Percentiles rank a stretch among this genome's conserved stretches.
These are phyloP conservation scores for Trichonephila clavipes DNA, from an alignment of 1,140 invertebrate species.

Conservation along the genomic window DNA sequence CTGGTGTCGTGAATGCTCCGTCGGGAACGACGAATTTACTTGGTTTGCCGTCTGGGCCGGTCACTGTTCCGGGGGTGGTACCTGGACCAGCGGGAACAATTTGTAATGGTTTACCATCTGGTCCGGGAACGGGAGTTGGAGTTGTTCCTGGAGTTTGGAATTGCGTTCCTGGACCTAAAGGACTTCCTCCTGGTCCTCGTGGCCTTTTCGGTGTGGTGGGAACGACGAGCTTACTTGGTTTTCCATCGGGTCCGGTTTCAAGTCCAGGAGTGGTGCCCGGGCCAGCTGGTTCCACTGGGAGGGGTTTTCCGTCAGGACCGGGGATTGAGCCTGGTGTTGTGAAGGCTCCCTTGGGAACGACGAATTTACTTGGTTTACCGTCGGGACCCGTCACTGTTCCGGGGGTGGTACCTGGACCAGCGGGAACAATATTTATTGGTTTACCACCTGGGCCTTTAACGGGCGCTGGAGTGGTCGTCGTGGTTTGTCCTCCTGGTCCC, in stretches of 20 bases:
- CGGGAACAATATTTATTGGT: no score
- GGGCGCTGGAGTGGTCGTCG: no score
- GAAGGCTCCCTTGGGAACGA: conserved; percentile 1
- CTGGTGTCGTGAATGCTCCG: background rate
- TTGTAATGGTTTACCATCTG: conserved; percentile 9
- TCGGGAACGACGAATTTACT: conserved; percentile 19
- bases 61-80: conserved; percentile 22
- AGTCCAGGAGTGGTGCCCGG: conserved; percentile 35
- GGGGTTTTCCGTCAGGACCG: conserved; percentile 31
- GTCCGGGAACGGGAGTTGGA: background rate
- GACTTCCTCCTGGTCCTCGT: background rate
- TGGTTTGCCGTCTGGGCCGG: conserved; percentile 9
- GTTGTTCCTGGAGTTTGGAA: background rate
- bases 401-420: no score
- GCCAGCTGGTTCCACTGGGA: conserved; percentile 32
- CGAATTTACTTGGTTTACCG: background rate
- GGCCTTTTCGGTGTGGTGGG: background rate
- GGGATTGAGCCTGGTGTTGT: conserved; percentile 29
- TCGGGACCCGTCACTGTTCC: background rate
- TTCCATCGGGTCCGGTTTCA: conserved; percentile 30
- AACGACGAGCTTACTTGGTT: background rate
- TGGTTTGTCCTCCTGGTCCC: no score
- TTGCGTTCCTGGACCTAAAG: background rate
- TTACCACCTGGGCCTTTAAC: no score
- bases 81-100: conserved; percentile 19